phyloP scores from a whole-genome alignment of 2,113 vertebrate species.

The Tragelaphus scriptus region DNA sequence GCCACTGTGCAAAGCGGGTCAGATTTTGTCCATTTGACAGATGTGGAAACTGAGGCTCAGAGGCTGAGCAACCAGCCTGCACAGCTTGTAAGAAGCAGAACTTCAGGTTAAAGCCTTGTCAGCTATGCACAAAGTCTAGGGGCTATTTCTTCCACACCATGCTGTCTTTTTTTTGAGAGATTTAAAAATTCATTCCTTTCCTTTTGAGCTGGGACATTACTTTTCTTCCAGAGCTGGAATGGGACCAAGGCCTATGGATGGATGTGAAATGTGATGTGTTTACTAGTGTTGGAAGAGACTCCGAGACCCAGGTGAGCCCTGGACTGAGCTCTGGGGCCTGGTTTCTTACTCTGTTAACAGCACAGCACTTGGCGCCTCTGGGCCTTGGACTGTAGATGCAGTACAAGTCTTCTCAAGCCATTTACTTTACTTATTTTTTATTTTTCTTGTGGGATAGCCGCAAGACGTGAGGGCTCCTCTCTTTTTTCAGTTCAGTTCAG shows the following conservation, averaged over 20 bases:
- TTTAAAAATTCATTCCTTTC: not conserved
- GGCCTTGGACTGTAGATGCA: not conserved
- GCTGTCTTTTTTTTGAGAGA: not conserved
- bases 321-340: not conserved
- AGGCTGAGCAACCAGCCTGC: not conserved
- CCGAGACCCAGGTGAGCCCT: not conserved
- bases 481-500: not conserved
- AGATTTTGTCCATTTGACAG: not conserved
- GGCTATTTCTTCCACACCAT: not conserved
- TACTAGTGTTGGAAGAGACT: not conserved
- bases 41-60: not conserved
- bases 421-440: conserved; percentile 34
- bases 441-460: not conserved
- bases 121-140: too few species aligned
- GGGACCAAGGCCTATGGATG: not conserved
- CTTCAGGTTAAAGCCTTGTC: not conserved
- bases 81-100: not conserved
- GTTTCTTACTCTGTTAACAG: not conserved
- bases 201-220: not conserved
- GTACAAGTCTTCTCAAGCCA: not conserved
- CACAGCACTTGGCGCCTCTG: not conserved
- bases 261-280: not conserved
- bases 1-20: not conserved
- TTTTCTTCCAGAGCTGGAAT: not conserved
- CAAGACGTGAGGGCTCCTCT: not conserved